Conservation (phyloP, 2,797 vertebrate genomes). For the Rallus crepitans region DNA sequence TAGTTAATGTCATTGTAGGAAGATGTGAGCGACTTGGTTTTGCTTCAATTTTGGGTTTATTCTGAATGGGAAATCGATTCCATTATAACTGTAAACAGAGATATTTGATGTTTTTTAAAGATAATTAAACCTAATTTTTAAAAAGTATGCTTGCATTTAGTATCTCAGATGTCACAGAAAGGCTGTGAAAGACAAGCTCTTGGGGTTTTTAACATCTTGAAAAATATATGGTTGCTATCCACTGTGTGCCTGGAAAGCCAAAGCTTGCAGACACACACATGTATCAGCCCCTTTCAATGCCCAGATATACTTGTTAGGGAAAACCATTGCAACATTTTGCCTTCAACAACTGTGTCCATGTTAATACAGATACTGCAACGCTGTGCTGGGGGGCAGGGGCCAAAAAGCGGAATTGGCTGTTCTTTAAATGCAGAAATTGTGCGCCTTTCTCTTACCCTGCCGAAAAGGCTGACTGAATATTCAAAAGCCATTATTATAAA, state of each 20-base stretch:
- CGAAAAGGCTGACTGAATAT: not conserved
- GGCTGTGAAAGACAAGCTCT: not conserved
- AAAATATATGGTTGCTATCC: accelerated
- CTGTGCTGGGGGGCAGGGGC: not conserved
- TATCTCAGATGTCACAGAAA: not conserved
- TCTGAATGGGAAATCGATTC: not conserved
- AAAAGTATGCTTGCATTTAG: not conserved
- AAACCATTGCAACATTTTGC: not conserved
- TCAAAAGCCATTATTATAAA: not conserved
- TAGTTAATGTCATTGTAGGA: not conserved
- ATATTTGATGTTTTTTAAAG: not conserved
- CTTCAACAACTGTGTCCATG: not conserved
- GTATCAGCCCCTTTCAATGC: not conserved
- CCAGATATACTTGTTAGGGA: not conserved
- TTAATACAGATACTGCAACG: not conserved
- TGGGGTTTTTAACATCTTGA: not conserved
- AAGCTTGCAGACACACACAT: not conserved
- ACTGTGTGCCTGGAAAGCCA: not conserved
- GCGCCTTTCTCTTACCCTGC: not conserved
- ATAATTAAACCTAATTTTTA: not conserved
- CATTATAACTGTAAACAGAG: not conserved
- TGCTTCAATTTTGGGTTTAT: not conserved
- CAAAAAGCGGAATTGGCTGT: conserved; percentile 30
- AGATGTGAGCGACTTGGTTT: not conserved
- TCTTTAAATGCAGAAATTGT: not conserved